Base-by-base conservation (phyloP, 1,140 invertebrate genomes). In the Platyura marginata region DNA sequence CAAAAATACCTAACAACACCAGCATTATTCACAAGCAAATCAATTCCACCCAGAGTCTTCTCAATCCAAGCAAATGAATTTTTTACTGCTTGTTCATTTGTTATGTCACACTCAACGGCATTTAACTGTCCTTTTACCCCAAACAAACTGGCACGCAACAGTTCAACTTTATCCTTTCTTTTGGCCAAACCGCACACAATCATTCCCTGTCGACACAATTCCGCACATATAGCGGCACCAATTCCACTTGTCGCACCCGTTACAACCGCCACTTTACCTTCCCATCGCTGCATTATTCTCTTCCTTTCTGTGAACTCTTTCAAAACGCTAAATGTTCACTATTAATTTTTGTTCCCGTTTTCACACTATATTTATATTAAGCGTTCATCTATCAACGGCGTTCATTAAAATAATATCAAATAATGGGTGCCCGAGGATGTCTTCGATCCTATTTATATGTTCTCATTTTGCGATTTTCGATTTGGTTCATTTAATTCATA, bases 11-110 rank as follows among this genome's bases (percentile, higher is more conserved):
- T 38, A 18, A 38, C 36, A 36, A 36, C 53, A 56, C 73, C 79
- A 3, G 80, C 79, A 52, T 78, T 81, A 53, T 83, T 84, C 22
- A 84, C 59, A 21, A 81, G 62, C 3, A 83, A 58, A 49, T 81
- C 71, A 1, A 79, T 59, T 3, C 72, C 70, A 3, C 74, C 76
- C 19, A 74, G 60, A 2, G 66, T 67, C 2, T 65, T 56, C 35
- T 71, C 64, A 10, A 72, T 63, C 66, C 69, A 72, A 41, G 67
- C 48, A 51, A 83, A 83, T 38, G 75, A 68, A 11, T 56, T 52
- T 6, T 69, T 48, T 21, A 84, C 69, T 1, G 79, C 71, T 5
- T 71, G 64, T 48, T 75, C 68, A 11, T 74, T 69, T 1, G 60
- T 62, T 1, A 84, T 48, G 52, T 84, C 80, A 41, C 64, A 66